Percentiles rank a stretch among this genome's conserved stretches.
Conservation (phyloP, 2,888 invertebrate species). For the Euplexia lucipara region DNA sequence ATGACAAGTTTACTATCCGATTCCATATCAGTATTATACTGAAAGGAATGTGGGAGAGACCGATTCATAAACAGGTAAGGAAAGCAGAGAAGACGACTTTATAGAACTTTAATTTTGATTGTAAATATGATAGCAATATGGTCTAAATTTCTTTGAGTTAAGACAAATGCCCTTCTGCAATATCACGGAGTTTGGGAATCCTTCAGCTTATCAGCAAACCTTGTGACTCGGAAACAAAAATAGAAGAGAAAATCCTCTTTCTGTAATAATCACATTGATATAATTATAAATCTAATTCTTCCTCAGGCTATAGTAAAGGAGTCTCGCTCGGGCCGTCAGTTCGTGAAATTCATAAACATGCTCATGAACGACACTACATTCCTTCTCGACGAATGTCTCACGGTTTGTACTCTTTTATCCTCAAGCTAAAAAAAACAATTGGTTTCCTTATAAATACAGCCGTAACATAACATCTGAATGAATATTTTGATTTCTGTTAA, state of each 20-base stretch:
- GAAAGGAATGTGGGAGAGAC: slow-evolving; percentile 98
- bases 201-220: neutral
- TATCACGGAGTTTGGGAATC: neutral
- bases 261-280: neutral
- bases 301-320: slow-evolving; percentile 96
- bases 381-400: slow-evolving; percentile 97
- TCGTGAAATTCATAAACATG: slow-evolving; percentile 99
- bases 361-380: slow-evolving; percentile 99
- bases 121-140: neutral
- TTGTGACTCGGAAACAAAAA: too few species aligned
- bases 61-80: slow-evolving; percentile 93
- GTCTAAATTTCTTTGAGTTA: neutral
- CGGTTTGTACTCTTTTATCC: slow-evolving; percentile 72
- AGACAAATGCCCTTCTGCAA: neutral
- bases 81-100: neutral
- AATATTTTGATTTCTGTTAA: neutral
- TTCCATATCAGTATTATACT: slow-evolving; percentile 99
- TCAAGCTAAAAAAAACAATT: neutral
- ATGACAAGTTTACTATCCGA: slow-evolving; percentile 99
- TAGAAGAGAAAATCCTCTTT: neutral
- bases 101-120: neutral
- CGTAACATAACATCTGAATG: too few species aligned
- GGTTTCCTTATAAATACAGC: too few species aligned
- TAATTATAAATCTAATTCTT: slow-evolving; percentile 3
- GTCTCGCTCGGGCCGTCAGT: slow-evolving; percentile 97